A percentile compares a stretch with the other conserved stretches of the same genome.
These are phyloP conservation scores for Beris chalybata DNA, from an alignment of 2,888 invertebrate species.

Conservation along the genomic window DNA sequence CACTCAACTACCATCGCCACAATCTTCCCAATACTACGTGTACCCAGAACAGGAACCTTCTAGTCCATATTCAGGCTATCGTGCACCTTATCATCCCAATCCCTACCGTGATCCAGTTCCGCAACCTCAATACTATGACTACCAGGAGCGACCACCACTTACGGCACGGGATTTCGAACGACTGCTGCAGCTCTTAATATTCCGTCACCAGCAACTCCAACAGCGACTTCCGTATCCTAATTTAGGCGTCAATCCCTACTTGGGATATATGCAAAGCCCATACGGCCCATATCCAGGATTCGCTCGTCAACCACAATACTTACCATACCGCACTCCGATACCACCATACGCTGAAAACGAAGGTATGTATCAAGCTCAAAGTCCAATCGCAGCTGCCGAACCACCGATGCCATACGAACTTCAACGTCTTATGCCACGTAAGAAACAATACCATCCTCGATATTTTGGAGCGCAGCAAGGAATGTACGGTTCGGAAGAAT, in stretches of 20 bases:
- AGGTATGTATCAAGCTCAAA: conserved; percentile 42
- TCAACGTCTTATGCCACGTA: conserved; percentile 58
- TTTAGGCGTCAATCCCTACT: conserved; percentile 28
- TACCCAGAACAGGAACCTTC: conserved; percentile 51
- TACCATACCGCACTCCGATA: conserved; percentile 32
- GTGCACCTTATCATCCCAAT: conserved; percentile 19
- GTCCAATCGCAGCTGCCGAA: conserved; percentile 40
- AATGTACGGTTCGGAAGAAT: conserved; percentile 49
- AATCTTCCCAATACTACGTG: conserved; percentile 25
- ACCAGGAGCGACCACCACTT: conserved; percentile 70
- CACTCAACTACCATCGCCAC: not conserved
- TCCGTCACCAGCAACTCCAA: conserved; percentile 65
- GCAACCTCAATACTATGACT: conserved; percentile 57
- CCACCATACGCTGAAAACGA: conserved; percentile 37
- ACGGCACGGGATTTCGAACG: conserved; percentile 72
- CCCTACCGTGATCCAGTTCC: conserved; percentile 46
- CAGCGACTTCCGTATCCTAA: conserved; percentile 52
- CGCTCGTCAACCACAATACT: conserved; percentile 35
- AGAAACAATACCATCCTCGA: conserved; percentile 48
- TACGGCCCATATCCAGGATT: conserved; percentile 12
- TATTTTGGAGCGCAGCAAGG: conserved; percentile 57
- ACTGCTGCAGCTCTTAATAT: conserved; percentile 66
- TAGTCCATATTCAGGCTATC: conserved; percentile 42
- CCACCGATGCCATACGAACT: conserved; percentile 56
- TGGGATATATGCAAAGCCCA: conserved; percentile 32